Base-by-base conservation (phyloP, 2,797 vertebrate species). In the Poeciliopsis turneri region DNA sequence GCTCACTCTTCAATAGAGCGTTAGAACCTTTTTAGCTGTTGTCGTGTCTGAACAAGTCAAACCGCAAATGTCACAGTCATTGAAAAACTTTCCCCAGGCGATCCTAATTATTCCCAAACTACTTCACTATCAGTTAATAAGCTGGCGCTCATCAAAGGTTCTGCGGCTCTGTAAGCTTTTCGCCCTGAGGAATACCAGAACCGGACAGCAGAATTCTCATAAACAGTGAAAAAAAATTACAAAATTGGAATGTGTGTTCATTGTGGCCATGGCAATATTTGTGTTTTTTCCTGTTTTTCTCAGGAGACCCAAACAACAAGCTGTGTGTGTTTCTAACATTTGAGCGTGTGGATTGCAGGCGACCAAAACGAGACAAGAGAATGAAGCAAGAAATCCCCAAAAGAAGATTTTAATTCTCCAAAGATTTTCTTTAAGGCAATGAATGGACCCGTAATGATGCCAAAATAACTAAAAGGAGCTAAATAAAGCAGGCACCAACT, bases 51-150 rank as follows among this genome's bases (percentile, higher is more conserved):
- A 80, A 90, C 85, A 77, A 81, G 86, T 86, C 76, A 57, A 70
- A 68, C 86, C 84, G 79, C 79, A 89, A 78, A 85, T 83, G 86
- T 88, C 84, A 89, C 57, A 8, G 4, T 78, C 78, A 84, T 72
- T 82, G 57, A 88, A 79, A 79, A 28, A 81, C 76, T 20, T n/a
- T 75, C 74, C 64, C 33, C 1, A 53, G 87, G 79, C 82, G 82
- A 83, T 84, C 39, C 61, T 82, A 76, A 89, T 84, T 57, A 87
- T 80, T 43, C 8, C 72, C 51, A 51, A 84, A 73, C 55, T 69
- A 73, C 49, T 70, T 47, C 39, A n/a, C 71, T 66, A 72, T 69
- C 73, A 75, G 41, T 5, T 79, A 73, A 83, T 83, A 79, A 80
- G 46, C n/a, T 41, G 75, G n/a, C 5, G 20, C 36, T 68, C 36